phyloP scores from a whole-genome alignment of 1,140 invertebrate genomes.

The Drosophila asahinai region DNA sequence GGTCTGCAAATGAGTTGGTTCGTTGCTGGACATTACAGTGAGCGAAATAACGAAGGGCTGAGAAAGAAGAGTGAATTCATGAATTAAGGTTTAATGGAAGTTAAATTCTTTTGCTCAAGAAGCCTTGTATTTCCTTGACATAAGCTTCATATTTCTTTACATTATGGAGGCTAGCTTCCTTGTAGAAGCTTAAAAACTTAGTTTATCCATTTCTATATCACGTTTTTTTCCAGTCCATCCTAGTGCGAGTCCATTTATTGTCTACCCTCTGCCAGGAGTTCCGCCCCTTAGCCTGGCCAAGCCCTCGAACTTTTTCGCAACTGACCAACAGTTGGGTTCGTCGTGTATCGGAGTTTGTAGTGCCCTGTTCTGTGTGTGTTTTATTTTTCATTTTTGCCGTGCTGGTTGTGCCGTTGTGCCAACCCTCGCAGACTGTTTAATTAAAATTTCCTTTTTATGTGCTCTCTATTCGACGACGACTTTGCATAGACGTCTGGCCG shows the following conservation, averaged over 20 bases:
- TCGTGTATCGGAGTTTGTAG: conserved; percentile 21
- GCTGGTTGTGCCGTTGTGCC: conserved; percentile 5
- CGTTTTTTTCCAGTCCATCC: not conserved
- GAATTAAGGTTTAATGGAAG: not conserved
- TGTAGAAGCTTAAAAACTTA: not conserved
- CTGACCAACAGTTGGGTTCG: conserved; percentile 29
- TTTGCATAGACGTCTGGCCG: conserved; percentile 49
- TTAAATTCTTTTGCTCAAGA: not conserved
- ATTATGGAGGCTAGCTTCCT: too few species aligned
- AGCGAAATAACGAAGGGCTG: not conserved
- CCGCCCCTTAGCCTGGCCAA: conserved; percentile 43
- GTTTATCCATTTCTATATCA: too few species aligned
- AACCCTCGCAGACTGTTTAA: conserved; percentile 54
- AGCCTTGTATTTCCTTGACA: too few species aligned
- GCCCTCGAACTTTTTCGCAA: conserved; percentile 43
- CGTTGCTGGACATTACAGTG: conserved; percentile 26
- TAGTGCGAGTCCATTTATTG: conserved; percentile 52
- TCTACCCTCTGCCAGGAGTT: conserved; percentile 26
- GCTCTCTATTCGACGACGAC: conserved; percentile 45
- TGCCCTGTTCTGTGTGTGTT: conserved; percentile 18
- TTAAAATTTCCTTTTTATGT: conserved; percentile 60
- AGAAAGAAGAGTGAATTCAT: not conserved
- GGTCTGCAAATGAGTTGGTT: conserved; percentile 52
- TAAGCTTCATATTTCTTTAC: too few species aligned
- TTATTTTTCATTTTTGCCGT: conserved; percentile 4